Base-by-base conservation (phyloP, 2,888 invertebrate genomes). In the Scaptomyza tumidula region DNA sequence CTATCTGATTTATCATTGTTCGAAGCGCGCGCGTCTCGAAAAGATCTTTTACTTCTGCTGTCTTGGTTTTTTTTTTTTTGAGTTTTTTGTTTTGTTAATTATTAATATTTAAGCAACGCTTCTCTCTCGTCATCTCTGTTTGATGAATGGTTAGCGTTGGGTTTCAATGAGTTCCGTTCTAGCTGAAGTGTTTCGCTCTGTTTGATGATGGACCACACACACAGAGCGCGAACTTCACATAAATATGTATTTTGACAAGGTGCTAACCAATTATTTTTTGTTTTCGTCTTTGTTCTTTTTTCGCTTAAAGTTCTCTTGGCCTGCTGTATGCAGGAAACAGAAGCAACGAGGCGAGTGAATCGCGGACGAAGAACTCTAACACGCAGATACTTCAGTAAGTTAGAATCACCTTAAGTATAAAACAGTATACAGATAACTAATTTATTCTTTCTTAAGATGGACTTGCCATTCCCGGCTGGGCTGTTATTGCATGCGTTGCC, bases 361-460 rank as follows among this genome's bases (percentile, higher is more conserved):
- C 93, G 95, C 85, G 97, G 97, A 58, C 93, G 97, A 73, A 95
- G 95, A 92, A 95, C 96, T 11, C 94, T 97, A 87, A 97, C 95
- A 3, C 94, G 96, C 71, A 94, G 94, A 66, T 96, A 97, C 90
- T 95, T 95, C 89, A 94, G 97, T 97, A 93, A 96, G 96, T 94
- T 63, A 33, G 52, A 19, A 35, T 10, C n/a, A 10, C 9, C 14
- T 39, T 7, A 5, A 35, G 19, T 19, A 19, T 19, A 24, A 24
- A 24, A 24, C 24, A 13, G 35, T 1, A 31, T 37, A 4, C 16
- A 3, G 2, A 16, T 14, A 1, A 52, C n/a, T 45, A 27, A 45
- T 45, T 7, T 45, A 6, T 2, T 27, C 6, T 19, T 9, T 24
- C 9, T 27, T 10, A 27, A 96, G 96, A 92, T 91, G 94, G 95